Conservation (phyloP, 1,140 invertebrate genomes). For the Popillia japonica region DNA sequence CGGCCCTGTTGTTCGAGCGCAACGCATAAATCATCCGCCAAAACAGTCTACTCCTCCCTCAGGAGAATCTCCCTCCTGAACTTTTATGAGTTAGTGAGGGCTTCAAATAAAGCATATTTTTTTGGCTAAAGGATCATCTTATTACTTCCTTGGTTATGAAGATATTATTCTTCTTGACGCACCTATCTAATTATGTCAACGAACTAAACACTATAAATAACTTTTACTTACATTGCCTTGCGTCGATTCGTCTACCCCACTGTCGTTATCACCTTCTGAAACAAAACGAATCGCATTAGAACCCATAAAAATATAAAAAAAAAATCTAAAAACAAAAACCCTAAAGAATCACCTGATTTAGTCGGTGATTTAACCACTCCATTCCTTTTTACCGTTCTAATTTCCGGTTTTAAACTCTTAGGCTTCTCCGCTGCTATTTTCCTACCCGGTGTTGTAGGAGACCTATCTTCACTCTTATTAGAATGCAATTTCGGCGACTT, state of each 20-base stretch:
- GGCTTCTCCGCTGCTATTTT: slow-evolving; percentile 1
- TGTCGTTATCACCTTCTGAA: slow-evolving; percentile 81
- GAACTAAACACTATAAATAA: too few relatives aligned
- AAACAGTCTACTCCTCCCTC: too few relatives aligned
- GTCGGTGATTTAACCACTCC: slow-evolving; percentile 37
- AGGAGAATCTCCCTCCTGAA: too few relatives aligned
- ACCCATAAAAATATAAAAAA: background rate
- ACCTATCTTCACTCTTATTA: slow-evolving; percentile 9
- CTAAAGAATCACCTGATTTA: slow-evolving; percentile 48
- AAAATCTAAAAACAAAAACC: background rate
- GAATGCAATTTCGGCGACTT: background rate
- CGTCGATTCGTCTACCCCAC: slow-evolving; percentile 78
- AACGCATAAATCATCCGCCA: too few relatives aligned
- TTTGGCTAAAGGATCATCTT: too few relatives aligned
- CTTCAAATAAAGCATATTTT: too few relatives aligned
- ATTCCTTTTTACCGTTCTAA: background rate
- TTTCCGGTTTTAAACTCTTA: slow-evolving; percentile 27
- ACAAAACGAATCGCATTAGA: slow-evolving; percentile 54
- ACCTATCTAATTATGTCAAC: too few relatives aligned
- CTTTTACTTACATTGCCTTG: slow-evolving; percentile 75
- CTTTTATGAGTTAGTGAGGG: too few relatives aligned
- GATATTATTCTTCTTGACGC: too few relatives aligned
- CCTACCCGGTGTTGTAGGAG: background rate
- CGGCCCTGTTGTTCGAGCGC: too few relatives aligned
- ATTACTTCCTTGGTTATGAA: too few relatives aligned